Conservation (phyloP, 37 sponge, comb jelly and placozoan genomes). For the Chondrilla cf. caribensis region DNA sequence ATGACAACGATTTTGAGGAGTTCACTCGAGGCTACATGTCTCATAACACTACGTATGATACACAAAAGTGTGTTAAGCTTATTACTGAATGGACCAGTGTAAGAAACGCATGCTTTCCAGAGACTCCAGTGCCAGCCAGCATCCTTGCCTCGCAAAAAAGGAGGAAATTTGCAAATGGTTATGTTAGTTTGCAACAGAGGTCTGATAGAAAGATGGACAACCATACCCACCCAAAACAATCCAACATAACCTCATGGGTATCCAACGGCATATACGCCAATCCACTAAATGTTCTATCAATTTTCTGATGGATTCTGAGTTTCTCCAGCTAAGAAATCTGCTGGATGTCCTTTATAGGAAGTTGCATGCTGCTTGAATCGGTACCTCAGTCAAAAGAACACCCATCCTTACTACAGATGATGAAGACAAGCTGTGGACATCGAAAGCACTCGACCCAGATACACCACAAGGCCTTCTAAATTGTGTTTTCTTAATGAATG, state of each 20-base stretch:
- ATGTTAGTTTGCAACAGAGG: background rate
- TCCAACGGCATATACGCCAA: background rate
- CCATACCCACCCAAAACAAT: slow-evolving; percentile 2
- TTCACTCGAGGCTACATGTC: background rate
- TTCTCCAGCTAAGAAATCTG: background rate
- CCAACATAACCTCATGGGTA: background rate
- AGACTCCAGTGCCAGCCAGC: background rate
- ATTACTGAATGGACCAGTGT: background rate
- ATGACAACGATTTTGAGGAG: background rate
- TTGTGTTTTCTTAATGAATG: slow-evolving; percentile 51
- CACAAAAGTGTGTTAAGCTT: background rate
- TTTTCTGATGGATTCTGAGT: background rate
- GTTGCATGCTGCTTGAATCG: slow-evolving; percentile 4
- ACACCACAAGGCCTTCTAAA: slow-evolving; percentile 19
- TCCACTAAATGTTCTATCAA: background rate
- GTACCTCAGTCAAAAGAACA: background rate
- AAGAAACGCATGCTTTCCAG: background rate
- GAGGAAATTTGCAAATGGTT: background rate
- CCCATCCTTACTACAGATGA: background rate
- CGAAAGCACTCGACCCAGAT: background rate
- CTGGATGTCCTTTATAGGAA: slow-evolving; percentile 1
- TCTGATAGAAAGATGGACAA: background rate
- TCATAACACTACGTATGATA: background rate
- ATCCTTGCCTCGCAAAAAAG: background rate
- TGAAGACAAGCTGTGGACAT: background rate